Base-by-base conservation (phyloP, 2,113 vertebrate species). In the Oostethus manadensis region DNA sequence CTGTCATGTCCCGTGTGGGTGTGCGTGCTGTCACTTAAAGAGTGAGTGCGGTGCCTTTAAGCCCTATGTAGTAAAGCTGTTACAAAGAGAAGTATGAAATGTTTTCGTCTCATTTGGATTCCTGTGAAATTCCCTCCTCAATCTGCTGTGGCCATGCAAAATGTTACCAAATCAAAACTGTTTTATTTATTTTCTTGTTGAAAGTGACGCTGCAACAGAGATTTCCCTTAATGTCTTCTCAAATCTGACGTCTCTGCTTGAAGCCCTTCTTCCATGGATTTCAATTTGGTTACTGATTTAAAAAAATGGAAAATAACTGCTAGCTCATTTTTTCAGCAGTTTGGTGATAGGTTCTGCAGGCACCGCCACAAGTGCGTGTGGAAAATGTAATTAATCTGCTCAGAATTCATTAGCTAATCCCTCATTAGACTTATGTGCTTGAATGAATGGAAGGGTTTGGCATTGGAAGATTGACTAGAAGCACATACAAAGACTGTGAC, bases 331-430 rank as follows among this genome's bases (percentile, higher is more conserved):
- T 74, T 70, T 70, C 56, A 64, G 62, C 71, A 72, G 44, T 77
- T 78, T 70, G 47, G 64, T 76, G 76, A 77, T 64, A 70, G 61
- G 65, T 74, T 77, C 78, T 77, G 70, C 23, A 2, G 11, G 51
- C 64, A 60, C 58, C n/a, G n/a, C 16, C 44, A 66, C 65, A 58
- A 61, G 53, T 50, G 21, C 48, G 51, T 73, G 62, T 70, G 70
- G 60, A 62, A 78, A 82, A 79, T 79, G 73, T 80, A 81, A 84
- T 86, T 86, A 80, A 82, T 82, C 80, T 79, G 73, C 74, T 77
- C 68, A 79, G 77, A 83, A 79, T 84, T 87, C 77, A 84, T 87
- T 82, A 79, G 76, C 71, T 86, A 74, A 87, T 87, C 78, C 82
- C 77, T 80, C 68, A 82, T 83, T 82, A 71, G 73, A 62, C 26